A percentile compares a stretch with the other conserved stretches of the same genome.
These are phyloP conservation scores for Caligus rogercresseyi DNA, from an alignment of 1,140 invertebrate genomes.

Conservation along the genomic window DNA sequence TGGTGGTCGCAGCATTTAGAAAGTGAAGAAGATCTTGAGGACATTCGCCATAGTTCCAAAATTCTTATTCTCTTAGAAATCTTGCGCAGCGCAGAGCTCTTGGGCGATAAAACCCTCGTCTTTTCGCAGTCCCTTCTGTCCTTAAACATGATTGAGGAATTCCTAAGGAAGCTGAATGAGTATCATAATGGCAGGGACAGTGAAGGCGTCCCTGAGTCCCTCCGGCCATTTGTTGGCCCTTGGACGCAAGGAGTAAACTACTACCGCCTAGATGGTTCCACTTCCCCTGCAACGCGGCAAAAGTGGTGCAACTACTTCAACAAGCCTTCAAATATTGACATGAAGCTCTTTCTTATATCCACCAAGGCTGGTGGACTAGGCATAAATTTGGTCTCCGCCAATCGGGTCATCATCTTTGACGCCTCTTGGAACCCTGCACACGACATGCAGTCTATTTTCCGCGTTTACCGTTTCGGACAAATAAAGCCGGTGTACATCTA, in stretches of 20 bases:
- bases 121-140: constrained; percentile 80
- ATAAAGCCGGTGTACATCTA: constrained; percentile 90
- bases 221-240: constrained; percentile 36
- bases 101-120: constrained; percentile 76
- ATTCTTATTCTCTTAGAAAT: constrained; percentile 64
- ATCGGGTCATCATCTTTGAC: constrained; percentile 92
- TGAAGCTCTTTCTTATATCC: constrained; percentile 78
- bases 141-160: constrained; percentile 73
- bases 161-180: constrained; percentile 43
- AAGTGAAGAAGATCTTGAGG: constrained; percentile 31
- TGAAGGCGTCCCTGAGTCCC: constrained; percentile 21
- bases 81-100: constrained; percentile 59
- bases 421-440: constrained; percentile 95
- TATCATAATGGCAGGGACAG: constrained; percentile 35
- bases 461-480: constrained; percentile 71
- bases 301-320: constrained; percentile 69
- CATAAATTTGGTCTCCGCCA: constrained; percentile 85
- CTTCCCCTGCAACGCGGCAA: constrained; percentile 53
- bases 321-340: constrained; percentile 27
- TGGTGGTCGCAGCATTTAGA: constrained; percentile 38
- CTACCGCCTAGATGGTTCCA: constrained; percentile 68
- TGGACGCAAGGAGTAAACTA: constrained; percentile 72
- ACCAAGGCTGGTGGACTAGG: constrained; percentile 87
- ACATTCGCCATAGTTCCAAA: constrained; percentile 53
- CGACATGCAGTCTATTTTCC: constrained; percentile 94